A percentile compares a stretch with the other conserved stretches of the same genome.
Evolutionary conservation across 2,888 invertebrate genomes (phyloP).

Genomic region (Rhorus exstirpatorius): DNA sequence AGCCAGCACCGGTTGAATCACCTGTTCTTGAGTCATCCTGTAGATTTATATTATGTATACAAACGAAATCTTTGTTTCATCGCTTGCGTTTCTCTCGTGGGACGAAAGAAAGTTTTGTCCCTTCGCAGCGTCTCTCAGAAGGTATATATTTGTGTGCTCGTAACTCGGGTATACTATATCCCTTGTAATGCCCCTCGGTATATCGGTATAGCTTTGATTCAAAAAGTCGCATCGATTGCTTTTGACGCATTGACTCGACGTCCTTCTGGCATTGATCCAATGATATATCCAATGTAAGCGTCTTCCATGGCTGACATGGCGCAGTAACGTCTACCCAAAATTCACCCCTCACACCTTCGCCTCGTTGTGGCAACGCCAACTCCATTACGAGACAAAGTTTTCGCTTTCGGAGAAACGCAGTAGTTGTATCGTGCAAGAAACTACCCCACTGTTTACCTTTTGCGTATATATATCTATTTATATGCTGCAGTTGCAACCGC

Average conservation of each 20-base stretch:
- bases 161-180: conserved; percentile 46
- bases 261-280: not conserved
- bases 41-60: too few species aligned
- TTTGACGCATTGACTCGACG: not conserved
- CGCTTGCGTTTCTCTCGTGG: conserved; percentile 34
- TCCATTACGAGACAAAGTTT: conserved; percentile 52
- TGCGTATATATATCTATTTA: not conserved
- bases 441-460: conserved; percentile 7
- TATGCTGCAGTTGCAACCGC: conserved; percentile 20
- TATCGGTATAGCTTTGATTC: not conserved
- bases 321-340: conserved; percentile 33
- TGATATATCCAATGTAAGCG: conserved; percentile 2
- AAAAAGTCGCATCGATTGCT: conserved; percentile 3
- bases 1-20: too few species aligned
- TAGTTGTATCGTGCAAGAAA: not conserved
- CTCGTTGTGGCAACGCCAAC: conserved; percentile 20
- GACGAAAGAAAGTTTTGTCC: conserved; percentile 37
- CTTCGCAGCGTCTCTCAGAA: conserved; percentile 27
- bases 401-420: conserved; percentile 23
- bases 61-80: conserved; percentile 26
- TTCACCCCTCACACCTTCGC: not conserved
- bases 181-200: not conserved
- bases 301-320: conserved; percentile 23
- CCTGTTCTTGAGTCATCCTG: too few species aligned
- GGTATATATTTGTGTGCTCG: conserved; percentile 32